Base-by-base conservation (phyloP, 2,113 vertebrate genomes). In the Sceloporus tristichus region DNA sequence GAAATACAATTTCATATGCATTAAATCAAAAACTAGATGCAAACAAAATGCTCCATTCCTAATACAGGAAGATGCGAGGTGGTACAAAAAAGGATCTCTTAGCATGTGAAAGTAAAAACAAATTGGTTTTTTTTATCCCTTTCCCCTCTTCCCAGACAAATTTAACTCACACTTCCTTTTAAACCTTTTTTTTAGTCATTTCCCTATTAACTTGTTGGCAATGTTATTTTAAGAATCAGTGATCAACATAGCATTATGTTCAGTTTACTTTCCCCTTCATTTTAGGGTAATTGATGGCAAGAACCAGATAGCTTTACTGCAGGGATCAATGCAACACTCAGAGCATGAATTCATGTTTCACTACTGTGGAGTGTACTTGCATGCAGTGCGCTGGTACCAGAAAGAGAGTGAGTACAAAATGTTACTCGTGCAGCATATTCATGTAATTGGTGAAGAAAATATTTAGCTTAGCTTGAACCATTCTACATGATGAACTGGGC, bases 261-360 rank as follows among this genome's bases (percentile, higher is more conserved):
- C 65, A 80, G 40, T 68, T 1, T 77, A n/a, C 1, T 0, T 0
- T 81, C 34, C 19, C 91, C 42, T 90, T 73, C 27, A 27, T 80
- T 38, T 1, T 91, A 99, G 97, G 93, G 90, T 94, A 4, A 83
- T 97, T 2, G 98, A 98, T 0, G 97, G 97, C 25, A 93, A 68
- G 85, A 96, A 95, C 91, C 94, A 98, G 87, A 92, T 98, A 95
- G 97, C 98, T 0, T 91, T 98, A 87, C 84, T 98, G 91, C 94
- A 13, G 85, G 97, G 97, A 0, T 90, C 87, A 42, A 93, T 18
- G 9, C 87, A 85, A 74, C 94, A 71, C 75, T 98, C 98, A 0
- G 75, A 96, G 74, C 98, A 98, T 0, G 95, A 98, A 93, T 98
- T 98, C 92, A 95, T 99, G 97, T 98, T 98, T 90, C 98, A 98